Base-by-base conservation (phyloP, 2,797 vertebrate genomes). In the Gallinago stenura region DNA sequence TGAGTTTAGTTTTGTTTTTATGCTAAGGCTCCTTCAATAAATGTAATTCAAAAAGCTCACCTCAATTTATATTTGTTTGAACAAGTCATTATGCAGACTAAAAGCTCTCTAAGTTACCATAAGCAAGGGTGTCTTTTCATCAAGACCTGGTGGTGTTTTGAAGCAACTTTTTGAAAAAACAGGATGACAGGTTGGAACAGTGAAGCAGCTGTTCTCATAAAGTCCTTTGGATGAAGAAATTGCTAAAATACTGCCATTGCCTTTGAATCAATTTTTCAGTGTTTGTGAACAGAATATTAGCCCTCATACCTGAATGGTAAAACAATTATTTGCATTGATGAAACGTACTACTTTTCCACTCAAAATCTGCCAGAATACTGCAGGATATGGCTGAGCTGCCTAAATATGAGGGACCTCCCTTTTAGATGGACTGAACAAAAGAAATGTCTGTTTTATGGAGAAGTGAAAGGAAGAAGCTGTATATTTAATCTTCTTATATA, bases 371-470 rank as follows among this genome's bases (percentile, higher is more conserved):
- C 25, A 62, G 43, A 79, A 30, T 82, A 7, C 9, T 82, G 12
- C 58, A 72, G 70, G 78, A 64, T 66, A 17, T 72, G 37, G 3
- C 28, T 21, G n/a, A 75, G 25, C 18, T 84, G 15, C 46, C 37
- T 53, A 24, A 83, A 54, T 39, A 8, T 13, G 33, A 0, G 1
- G 78, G 41, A 64, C 6, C 11, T 72, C 7, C 22, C 15, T 86
- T 86, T 83, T 41, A 69, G 46, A 84, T 58, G 10, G 62, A 77
- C 20, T 60, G 64, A 89, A 64, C 22, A 69, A 88, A 90, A 86
- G 28, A 83, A 82, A 60, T 22, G 1, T 37, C 64, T 83, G 25
- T n/a, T 70, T 72, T 78, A 58, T 22, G 18, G 60, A 60, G 46
- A 94, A 86, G 7, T n/a, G n/a, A 66, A 92, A n/a, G 39, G 41